phyloP scores from a whole-genome alignment of 2,113 vertebrate species.

The Hippocampus zosterae region DNA sequence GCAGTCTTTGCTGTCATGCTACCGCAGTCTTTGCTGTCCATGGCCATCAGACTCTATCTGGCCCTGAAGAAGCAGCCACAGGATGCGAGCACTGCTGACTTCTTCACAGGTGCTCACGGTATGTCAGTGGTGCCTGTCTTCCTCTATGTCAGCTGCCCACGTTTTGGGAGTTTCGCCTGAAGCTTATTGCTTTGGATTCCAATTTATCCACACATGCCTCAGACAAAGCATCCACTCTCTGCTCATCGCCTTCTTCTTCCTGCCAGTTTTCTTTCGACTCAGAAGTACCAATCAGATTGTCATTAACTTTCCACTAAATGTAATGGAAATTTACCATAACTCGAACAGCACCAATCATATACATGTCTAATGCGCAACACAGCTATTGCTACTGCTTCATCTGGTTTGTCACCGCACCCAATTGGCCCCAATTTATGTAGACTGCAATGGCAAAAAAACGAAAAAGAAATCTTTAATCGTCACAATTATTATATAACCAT shows the following conservation, averaged over 20 bases:
- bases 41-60: slow-evolving; percentile 84
- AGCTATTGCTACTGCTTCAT: too few relatives aligned
- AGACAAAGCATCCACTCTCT: slow-evolving; percentile 82
- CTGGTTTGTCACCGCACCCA: too few relatives aligned
- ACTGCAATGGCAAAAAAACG: too few relatives aligned
- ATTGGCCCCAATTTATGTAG: too few relatives aligned
- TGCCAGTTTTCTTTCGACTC: slow-evolving; percentile 89
- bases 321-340: too few relatives aligned
- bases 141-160: slow-evolving; percentile 88
- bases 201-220: slow-evolving; percentile 95
- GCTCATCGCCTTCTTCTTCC: slow-evolving; percentile 81
- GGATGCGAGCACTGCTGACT: slow-evolving; percentile 76
- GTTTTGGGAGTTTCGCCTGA: slow-evolving; percentile 78
- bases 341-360: too few relatives aligned
- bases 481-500: too few relatives aligned
- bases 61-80: slow-evolving; percentile 63
- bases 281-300: slow-evolving; percentile 90
- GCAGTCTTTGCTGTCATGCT: slow-evolving; percentile 84
- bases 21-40: slow-evolving; percentile 62
- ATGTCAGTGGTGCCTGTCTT: slow-evolving; percentile 79
- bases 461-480: too few relatives aligned
- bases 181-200: slow-evolving; percentile 80
- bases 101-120: slow-evolving; percentile 84
- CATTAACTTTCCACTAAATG: background rate
- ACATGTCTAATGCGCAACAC: too few relatives aligned